A percentile compares a stretch with the other conserved stretches of the same genome.
These are phyloP conservation scores for Elymnias hypermnestra DNA, from an alignment of 1,140 invertebrate species.

Conservation along the genomic window DNA sequence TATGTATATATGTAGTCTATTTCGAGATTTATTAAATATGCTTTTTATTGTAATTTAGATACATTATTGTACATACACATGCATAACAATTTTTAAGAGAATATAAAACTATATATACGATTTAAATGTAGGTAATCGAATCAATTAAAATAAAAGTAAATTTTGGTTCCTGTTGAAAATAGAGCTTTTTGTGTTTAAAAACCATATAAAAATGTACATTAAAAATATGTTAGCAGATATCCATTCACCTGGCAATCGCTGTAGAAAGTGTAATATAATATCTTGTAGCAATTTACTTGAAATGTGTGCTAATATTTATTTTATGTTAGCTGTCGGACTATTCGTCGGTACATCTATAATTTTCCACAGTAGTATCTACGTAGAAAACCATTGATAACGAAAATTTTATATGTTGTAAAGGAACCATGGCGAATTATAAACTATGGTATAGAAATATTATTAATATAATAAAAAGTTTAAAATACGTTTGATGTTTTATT, in stretches of 20 bases:
- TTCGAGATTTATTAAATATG: background rate
- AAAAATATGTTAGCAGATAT: no score
- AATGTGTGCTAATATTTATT: no score
- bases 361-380: no score
- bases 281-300: no score
- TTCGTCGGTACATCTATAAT: no score
- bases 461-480: constrained; percentile 26
- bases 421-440: constrained; percentile 36
- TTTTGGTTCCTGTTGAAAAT: constrained; percentile 11
- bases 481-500: no score
- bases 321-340: no score
- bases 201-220: constrained; percentile 15
- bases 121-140: background rate
- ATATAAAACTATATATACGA: constrained; percentile 1
- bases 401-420: constrained; percentile 25
- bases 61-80: constrained; percentile 14
- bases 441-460: constrained; percentile 25
- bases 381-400: background rate
- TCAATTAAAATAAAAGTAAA: constrained; percentile 9
- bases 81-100: constrained; percentile 13
- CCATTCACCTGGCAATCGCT: no score
- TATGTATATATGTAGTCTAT: constrained; percentile 28
- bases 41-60: background rate
- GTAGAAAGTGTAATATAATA: no score
- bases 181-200: constrained; percentile 3